A percentile compares a stretch with the other conserved stretches of the same genome.
Evolutionary conservation across 2,113 vertebrate genomes (phyloP).

Genomic region (Pampusana beccarii): DNA sequence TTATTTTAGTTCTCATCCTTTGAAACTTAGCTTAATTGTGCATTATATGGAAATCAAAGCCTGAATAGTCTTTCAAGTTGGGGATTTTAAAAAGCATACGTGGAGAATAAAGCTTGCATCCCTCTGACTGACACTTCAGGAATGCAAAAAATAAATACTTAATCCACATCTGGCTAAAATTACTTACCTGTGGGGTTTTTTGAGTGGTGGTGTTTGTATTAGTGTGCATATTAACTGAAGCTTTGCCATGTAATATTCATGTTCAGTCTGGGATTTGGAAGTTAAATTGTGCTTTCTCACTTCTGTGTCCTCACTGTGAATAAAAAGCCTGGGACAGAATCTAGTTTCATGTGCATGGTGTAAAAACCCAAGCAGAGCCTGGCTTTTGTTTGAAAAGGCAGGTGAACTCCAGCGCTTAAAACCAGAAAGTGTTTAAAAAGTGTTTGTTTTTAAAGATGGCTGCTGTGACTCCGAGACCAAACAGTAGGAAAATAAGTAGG

Average conservation of each 20-base stretch:
- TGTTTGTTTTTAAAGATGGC: not conserved
- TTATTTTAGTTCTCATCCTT: not conserved
- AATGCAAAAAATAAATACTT: not conserved
- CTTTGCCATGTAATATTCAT: not conserved
- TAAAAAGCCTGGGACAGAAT: not conserved
- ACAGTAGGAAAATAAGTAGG: not conserved
- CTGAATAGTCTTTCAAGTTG: not conserved
- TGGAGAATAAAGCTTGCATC: not conserved
- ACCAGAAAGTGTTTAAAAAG: not conserved
- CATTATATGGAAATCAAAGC: not conserved
- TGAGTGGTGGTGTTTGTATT: not conserved
- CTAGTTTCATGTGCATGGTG: not conserved
- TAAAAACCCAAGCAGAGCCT: not conserved
- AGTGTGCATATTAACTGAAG: not conserved
- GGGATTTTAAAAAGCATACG: not conserved
- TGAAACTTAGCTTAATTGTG: constrained; percentile 21
- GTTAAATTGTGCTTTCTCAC: not conserved
- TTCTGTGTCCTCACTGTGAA: not conserved
- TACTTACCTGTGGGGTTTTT: not conserved
- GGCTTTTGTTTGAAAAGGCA: not conserved
- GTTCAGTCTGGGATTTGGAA: not conserved
- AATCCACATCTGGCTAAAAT: not conserved
- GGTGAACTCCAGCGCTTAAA: not conserved
- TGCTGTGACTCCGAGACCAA: not conserved
- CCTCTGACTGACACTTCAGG: not conserved